Conservation (phyloP, 2,113 vertebrate genomes). For the Antechinus flavipes region DNA sequence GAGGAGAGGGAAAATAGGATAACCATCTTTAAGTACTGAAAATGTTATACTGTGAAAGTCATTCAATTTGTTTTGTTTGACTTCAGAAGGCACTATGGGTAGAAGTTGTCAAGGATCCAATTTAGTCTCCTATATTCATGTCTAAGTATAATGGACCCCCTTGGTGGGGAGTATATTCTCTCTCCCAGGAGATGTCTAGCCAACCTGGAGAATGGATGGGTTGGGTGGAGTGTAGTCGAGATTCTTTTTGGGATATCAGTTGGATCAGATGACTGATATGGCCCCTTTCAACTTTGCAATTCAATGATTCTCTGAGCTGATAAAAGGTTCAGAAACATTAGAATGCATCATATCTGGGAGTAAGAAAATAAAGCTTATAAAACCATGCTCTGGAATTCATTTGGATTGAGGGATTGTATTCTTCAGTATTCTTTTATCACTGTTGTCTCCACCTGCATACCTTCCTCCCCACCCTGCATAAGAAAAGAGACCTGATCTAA, state of each 20-base stretch:
- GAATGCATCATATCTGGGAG: not conserved
- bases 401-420: not conserved
- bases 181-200: not conserved
- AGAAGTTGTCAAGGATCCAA: not conserved
- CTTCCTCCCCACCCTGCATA: not conserved
- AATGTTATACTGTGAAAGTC: not conserved
- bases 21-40: not conserved
- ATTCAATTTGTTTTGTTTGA: not conserved
- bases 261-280: not conserved
- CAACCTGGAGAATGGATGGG: not conserved
- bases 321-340: not conserved
- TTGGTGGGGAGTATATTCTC: not conserved
- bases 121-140: not conserved
- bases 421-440: not conserved
- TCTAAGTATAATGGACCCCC: not conserved
- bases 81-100: not conserved
- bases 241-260: not conserved
- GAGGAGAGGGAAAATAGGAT: not conserved
- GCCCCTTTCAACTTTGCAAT: not conserved
- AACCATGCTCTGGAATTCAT: not conserved
- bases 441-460: not conserved
- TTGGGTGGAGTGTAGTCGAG: not conserved
- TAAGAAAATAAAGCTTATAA: not conserved
- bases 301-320: not conserved
- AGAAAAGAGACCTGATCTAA: not conserved